Evolutionary conservation across 2,113 vertebrate species (phyloP), one percentile per base, ranked within the genome.

Genomic region (Peromyscus maniculatus): DNA sequence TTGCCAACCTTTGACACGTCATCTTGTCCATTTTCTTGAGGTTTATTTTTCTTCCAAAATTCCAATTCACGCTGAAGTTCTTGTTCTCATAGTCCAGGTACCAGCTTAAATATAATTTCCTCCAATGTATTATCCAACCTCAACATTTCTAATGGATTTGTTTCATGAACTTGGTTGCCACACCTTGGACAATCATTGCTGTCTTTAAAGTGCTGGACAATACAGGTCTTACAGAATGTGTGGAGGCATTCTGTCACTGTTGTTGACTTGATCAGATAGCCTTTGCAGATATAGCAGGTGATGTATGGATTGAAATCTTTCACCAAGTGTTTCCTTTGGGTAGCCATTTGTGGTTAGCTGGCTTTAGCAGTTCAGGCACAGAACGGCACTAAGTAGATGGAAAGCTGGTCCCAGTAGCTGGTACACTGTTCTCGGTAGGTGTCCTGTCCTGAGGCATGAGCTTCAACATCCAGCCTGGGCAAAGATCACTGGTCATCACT

Each of bases 131-230:
- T n/a, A n/a, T n/a, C n/a, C n/a, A n/a, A 99, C 99, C 99, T 99
- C 98, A 99, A 99, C 99, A 99, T 99, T 99, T 99, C 99, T 98
- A 99, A 99, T 19, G 99, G 99, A 98, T 99, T 99, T 75, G 99
- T 99, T 98, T 99, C 99, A 64, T 99, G 99, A 91, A 99, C 99
- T 98, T 99, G 99, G 98, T 99, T 99, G 96, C 99, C 99, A 99
- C 99, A 99, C 96, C 99, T 99, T 43, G 99, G 99, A 98, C 99
- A 99, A 98, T 99, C 99, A 95, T 99, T 99, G 92, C 99, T 99
- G 95, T 99, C 99, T 99, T 99, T 99, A 98, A 99, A 99, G 98
- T 99, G 99, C 97, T 99, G 99, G 98, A 99, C 99, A 9, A 99
- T 99, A 92, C 99, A 99, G 98, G 99, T 99, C 98, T 99, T 99